Evolutionary conservation across 1,140 invertebrate genomes (phyloP), one percentile per base, ranked within the genome.

Genomic region (Caenorhabditis brenneri): DNA sequence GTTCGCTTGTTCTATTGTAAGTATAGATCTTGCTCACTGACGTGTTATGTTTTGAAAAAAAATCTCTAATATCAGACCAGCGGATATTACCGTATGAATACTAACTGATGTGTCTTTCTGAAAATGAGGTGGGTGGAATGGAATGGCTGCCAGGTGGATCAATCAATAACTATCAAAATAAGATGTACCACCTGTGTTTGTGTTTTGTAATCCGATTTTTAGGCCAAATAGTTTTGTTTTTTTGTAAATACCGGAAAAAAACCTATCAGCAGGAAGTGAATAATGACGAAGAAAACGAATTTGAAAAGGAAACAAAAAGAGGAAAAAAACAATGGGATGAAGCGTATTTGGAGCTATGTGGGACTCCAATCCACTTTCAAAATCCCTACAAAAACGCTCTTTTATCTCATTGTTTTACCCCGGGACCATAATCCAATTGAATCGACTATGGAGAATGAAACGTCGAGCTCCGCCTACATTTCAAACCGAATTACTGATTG

Each of bases 391-490:
- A 31, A 42, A 74, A 2, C 33, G 16, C 36, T 74, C 65, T 42
- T 42, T 74, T 74, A 74, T 74, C 65, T 39, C 36, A 74, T 74
- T 74, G 65, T 42, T 65, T 65, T 19, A 65, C n/a, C 6, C 15
- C 12, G n/a, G 10, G 9, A 19, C 33, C 29, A n/a, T 29, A 46
- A 9, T 22, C 29, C 24, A 74, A 74, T 46, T 65, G 3, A 12
- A 65, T 19, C 29, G 65, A 55, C 53, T 55, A 55, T 55, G 4
- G 65, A 74, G 15, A 31, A 46, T 31, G 29, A 74, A 74, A 74
- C 65, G 65, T 74, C 65, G 46, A 46, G 65, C n/a, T 24, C 65
- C 65, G 65, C 65, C 65, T 42, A 74, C 36, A 33, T 33, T 74
- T 74, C 1, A 22, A 46, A 42, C 36, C 10, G n/a, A 74, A 74